Base-by-base conservation (phyloP, 2,797 vertebrate species). In the Emydoidea blandingii region DNA sequence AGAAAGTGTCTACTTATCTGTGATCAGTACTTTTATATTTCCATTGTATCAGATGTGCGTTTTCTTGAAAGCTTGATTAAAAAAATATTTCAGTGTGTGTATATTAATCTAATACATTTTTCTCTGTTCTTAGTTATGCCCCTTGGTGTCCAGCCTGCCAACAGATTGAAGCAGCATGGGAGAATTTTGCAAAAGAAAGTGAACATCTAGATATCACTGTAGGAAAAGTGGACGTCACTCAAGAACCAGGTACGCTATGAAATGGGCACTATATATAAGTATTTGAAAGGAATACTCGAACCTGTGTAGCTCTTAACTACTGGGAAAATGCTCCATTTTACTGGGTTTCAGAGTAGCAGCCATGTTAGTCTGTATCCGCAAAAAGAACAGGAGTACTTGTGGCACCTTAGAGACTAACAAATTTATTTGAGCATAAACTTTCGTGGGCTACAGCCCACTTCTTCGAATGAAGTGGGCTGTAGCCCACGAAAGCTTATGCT, bases 101-200 rank as follows among this genome's bases (percentile, higher is more conserved):
- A 44, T 86, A 83, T 86, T 27, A 84, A 19, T n/a, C 94, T 72
- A 47, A 57, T 74, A 78, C 74, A 37, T 81, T 3, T 97, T 94
- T 9, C 81, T 88, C 53, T 91, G 86, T 85, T 90, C 10, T 23
- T 50, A 99, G 99, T 93, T 99, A 99, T 57, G 99, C 99, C 37
- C 99, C 99, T 0, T 99, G 99, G 99, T 99, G 99, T 93, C 98
- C 99, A 44, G 98, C 99, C 6, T 99, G 99, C 59, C 98, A 98
- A 90, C 99, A 99, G 97, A 98, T 99, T 47, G 98, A 99, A 91
- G 85, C 94, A 0, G 98, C 98, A 2, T 99, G 99, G 99, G 98
- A 99, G 88, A 96, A 87, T 50, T 98, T 99, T 74, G 98, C 98
- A 10, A 98, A 97, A 95, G 97, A 98, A 53, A 98, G 99, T 1